A percentile compares a stretch with the other conserved stretches of the same genome.
phyloP scores from a whole-genome alignment of 2,888 invertebrate genomes.

The Spisula solida region DNA sequence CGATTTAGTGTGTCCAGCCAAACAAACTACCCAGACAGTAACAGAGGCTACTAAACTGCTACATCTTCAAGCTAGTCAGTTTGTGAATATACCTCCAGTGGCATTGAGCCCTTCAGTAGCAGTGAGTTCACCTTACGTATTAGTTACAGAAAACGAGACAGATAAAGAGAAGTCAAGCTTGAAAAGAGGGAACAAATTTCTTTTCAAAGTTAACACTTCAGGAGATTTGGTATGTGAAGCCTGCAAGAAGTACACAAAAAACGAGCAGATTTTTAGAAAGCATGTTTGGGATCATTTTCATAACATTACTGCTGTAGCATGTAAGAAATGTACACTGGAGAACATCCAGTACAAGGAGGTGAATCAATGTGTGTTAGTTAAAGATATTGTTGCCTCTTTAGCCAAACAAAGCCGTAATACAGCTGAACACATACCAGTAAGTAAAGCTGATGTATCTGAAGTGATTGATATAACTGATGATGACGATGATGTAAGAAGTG shows the following conservation, averaged over 20 bases:
- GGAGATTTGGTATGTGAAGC: conserved; percentile 70
- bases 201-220: conserved; percentile 64
- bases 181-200: conserved; percentile 40
- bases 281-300: conserved; percentile 79
- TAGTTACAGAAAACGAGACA: background rate
- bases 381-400: conserved; percentile 62
- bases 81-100: background rate
- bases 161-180: background rate
- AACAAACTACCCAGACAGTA: background rate
- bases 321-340: conserved; percentile 55
- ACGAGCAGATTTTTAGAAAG: conserved; percentile 69
- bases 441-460: conserved; percentile 49
- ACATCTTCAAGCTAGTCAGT: background rate
- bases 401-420: conserved; percentile 30
- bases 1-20: background rate
- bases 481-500: conserved; percentile 35
- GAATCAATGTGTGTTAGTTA: conserved; percentile 54
- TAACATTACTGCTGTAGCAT: conserved; percentile 42
- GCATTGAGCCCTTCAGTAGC: too few species aligned
- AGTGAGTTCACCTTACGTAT: background rate
- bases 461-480: conserved; percentile 73
- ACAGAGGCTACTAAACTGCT: background rate
- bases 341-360: conserved; percentile 47
- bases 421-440: background rate
- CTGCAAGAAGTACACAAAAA: conserved; percentile 67